phyloP scores from a whole-genome alignment of 2,113 vertebrate genomes.

The Rattus rattus region DNA sequence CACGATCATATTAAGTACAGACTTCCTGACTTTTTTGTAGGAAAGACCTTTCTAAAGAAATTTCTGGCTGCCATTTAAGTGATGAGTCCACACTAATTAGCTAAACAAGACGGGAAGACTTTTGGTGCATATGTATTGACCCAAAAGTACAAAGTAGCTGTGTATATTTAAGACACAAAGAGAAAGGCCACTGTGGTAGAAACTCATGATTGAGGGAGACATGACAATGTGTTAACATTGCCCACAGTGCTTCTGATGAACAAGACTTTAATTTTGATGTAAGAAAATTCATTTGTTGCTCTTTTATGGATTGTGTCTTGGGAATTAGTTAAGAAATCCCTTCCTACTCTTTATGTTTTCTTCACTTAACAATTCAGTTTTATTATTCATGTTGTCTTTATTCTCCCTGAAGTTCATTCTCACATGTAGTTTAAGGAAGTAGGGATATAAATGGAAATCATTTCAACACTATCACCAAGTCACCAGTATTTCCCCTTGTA shows the following conservation, averaged over 20 bases:
- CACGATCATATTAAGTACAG: not conserved
- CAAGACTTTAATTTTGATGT: not conserved
- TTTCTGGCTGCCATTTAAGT: not conserved
- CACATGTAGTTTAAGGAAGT: not conserved
- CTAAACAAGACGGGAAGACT: not conserved
- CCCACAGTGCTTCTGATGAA: not conserved
- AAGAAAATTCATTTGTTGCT: slow-evolving; percentile 28
- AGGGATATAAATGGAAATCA: not conserved
- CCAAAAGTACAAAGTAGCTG: not conserved
- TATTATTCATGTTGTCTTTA: not conserved
- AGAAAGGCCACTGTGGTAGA: not conserved
- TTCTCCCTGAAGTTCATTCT: not conserved
- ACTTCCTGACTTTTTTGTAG: not conserved
- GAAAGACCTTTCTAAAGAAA: not conserved
- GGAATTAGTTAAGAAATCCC: not conserved
- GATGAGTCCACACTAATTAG: not conserved
- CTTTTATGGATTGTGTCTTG: not conserved
- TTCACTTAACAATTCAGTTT: not conserved
- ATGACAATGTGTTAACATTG: not conserved
- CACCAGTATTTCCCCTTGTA: not conserved
- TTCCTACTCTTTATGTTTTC: not conserved
- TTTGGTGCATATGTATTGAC: not conserved
- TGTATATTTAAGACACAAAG: not conserved
- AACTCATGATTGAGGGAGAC: not conserved
- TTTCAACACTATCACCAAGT: not conserved